Evolutionary conservation across 2,797 vertebrate species (phyloP), one percentile per base, ranked within the genome.

Genomic region (Sebastes itinus): DNA sequence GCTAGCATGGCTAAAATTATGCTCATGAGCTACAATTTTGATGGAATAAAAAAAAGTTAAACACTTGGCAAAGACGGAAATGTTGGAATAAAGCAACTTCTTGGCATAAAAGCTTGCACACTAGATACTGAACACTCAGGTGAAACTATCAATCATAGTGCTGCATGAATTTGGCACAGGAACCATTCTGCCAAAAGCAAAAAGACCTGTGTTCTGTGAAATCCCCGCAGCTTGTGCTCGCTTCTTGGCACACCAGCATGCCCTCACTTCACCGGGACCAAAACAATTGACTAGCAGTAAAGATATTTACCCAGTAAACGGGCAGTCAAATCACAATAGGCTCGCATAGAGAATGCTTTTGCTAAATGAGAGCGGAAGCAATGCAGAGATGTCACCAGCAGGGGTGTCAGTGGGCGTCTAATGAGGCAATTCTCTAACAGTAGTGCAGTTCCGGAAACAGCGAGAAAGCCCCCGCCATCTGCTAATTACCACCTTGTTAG

Each of bases 401-500:
- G 91, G 90, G 78, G 81, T 81, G 90, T 87, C 89, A 77, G 82
- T 80, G 75, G 82, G 85, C 74, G 72, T 89, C 88, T 95, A 95
- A 95, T 91, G 91, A 95, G 92, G 84, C 84, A 81, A 75, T 84
- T 87, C 87, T 69, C 61, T 91, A 91, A 92, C 87, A 88, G 85
- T 58, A 8, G 80, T 33, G 63, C 38, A 38, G 81, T 72, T 63
- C 81, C 58, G 13, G 80, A 85, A 84, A 85, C 65, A 59, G 49
- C 9, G 10, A 79, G 82, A 77, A 82, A 81, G 71, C 81, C 64
- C 73, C 79, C 32, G 38, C 49, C 81, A 81, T 85, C 79, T 85
- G 89, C 88, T 94, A 92, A 95, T 95, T 94, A 94, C 82, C 85
- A 86, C 88, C 86, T 90, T 80, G 85, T 92, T 92, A 87, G 84